Evolutionary conservation across 1,140 invertebrate species (phyloP).

Genomic region (Vollenhovia emeryi): DNA sequence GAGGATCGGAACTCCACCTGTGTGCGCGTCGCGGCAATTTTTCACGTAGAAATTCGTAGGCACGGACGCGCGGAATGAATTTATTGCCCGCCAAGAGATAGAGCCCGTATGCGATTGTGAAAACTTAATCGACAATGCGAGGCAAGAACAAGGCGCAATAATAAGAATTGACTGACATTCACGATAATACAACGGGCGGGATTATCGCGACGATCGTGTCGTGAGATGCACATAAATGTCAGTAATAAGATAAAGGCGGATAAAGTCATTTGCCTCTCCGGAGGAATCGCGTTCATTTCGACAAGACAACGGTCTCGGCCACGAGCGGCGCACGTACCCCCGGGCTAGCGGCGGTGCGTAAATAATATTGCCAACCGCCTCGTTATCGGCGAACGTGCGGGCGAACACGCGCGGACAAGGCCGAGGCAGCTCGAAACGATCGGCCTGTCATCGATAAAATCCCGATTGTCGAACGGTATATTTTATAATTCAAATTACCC

Average conservation of each 20-base stretch:
- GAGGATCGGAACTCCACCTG: neutral
- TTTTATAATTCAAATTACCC: constrained; percentile 47
- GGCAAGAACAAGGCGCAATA: constrained; percentile 34
- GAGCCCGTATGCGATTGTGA: constrained; percentile 14
- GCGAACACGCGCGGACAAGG: neutral
- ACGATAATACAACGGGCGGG: constrained; percentile 47
- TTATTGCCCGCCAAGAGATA: constrained; percentile 15
- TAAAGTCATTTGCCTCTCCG: constrained; percentile 39
- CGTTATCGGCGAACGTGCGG: constrained; percentile 29
- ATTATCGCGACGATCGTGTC: constrained; percentile 52
- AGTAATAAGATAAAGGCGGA: constrained; percentile 59
- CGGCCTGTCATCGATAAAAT: constrained; percentile 21
- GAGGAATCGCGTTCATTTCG: constrained; percentile 44
- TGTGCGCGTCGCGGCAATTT: neutral
- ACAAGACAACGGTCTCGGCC: constrained; percentile 37
- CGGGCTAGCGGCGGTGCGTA: neutral
- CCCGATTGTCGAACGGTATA: constrained; percentile 7
- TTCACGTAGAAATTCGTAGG: neutral
- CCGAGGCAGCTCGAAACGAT: neutral
- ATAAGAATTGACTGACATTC: constrained; percentile 55
- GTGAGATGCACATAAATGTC: constrained; percentile 57
- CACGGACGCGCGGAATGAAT: constrained; percentile 1
- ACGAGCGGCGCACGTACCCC: constrained; percentile 13
- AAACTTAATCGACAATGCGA: constrained; percentile 36
- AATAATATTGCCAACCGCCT: neutral